Conservation (phyloP, 2,797 vertebrate genomes). For the Squalus acanthias region DNA sequence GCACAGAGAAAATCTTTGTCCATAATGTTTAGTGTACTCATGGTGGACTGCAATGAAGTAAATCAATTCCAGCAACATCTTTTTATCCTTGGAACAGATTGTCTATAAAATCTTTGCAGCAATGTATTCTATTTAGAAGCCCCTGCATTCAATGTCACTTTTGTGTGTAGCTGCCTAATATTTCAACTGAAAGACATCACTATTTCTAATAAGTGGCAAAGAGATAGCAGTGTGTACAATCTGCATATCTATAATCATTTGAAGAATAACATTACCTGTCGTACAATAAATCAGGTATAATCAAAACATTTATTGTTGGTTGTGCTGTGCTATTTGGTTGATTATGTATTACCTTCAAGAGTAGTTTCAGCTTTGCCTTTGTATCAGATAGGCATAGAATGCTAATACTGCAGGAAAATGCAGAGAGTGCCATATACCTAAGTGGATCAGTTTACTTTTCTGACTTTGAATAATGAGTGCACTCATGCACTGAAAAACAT, state of each 20-base stretch:
- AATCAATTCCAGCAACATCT: background rate
- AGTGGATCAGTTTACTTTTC: background rate
- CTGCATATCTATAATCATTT: background rate
- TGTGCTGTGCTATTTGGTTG: background rate
- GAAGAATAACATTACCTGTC: background rate
- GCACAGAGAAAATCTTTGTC: background rate
- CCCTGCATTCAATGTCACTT: background rate
- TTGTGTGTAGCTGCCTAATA: too few relatives aligned
- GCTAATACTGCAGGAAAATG: background rate
- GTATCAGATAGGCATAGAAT: background rate
- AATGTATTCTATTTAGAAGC: background rate
- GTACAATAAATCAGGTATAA: background rate
- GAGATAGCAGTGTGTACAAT: background rate
- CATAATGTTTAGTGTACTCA: background rate
- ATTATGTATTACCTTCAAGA: background rate
- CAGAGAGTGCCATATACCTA: background rate
- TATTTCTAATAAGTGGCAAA: background rate
- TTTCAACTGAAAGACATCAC: background rate
- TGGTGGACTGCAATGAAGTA: background rate
- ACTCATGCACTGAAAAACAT: slow-evolving; percentile 6
- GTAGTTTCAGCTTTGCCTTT: background rate
- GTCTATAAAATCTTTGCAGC: background rate
- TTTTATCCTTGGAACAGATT: background rate
- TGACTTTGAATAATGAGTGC: slow-evolving; percentile 11
- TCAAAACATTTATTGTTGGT: background rate